Conservation (phyloP, 2,888 invertebrate species). For the Thymelicus lineola region DNA sequence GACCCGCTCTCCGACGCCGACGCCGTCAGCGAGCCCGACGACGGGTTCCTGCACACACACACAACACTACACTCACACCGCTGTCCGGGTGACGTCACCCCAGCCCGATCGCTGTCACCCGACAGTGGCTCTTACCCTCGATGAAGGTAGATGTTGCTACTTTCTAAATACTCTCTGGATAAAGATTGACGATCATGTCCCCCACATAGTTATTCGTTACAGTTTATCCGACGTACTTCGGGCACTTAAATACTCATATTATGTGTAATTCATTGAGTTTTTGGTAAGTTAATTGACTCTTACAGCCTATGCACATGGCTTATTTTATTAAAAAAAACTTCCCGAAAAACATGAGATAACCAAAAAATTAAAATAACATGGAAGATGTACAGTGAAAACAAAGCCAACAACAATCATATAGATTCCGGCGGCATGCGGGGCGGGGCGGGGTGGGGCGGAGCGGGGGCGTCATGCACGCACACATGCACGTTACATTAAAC, state of each 20-base stretch:
- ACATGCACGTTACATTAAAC: constrained; percentile 1
- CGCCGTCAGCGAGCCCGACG: constrained; percentile 92
- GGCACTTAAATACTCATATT: too few relatives aligned
- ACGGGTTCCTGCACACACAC: constrained; percentile 88
- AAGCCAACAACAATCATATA: background rate
- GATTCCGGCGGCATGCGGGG: constrained; percentile 7
- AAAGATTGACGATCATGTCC: too few relatives aligned
- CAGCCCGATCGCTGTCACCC: background rate
- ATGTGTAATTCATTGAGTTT: too few relatives aligned
- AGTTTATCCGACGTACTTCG: too few relatives aligned
- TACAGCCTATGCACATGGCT: too few relatives aligned
- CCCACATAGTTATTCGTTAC: too few relatives aligned
- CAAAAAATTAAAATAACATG: background rate
- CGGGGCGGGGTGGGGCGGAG: background rate
- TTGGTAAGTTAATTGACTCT: too few relatives aligned
- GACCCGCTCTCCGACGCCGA: constrained; percentile 95
- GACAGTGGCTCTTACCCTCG: background rate
- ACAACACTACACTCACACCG: background rate
- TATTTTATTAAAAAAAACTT: too few relatives aligned
- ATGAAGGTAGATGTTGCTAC: background rate
- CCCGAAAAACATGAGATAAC: too few relatives aligned
- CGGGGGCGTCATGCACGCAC: background rate
- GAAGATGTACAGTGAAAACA: background rate
- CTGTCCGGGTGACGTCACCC: background rate
- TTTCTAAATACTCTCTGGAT: too few relatives aligned